Evolutionary conservation across 2,797 vertebrate species (phyloP).

Genomic region (Hemitrygon akajei): DNA sequence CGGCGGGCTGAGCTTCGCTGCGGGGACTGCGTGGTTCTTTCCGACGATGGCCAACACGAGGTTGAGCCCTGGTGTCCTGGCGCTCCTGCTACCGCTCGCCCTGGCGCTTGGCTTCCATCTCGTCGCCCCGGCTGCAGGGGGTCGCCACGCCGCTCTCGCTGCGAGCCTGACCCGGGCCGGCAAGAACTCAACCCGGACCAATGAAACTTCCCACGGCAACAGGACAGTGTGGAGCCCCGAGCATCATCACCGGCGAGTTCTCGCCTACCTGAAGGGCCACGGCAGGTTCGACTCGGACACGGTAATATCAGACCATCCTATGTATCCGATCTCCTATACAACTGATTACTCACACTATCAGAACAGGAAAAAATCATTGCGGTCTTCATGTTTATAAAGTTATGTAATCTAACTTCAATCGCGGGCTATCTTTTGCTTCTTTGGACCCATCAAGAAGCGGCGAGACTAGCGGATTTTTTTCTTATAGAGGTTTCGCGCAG

Average conservation of each 20-base stretch:
- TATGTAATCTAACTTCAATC: neutral
- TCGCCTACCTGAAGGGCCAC: constrained; percentile 15
- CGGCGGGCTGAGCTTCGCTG: neutral
- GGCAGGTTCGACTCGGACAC: constrained; percentile 27
- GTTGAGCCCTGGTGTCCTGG: neutral
- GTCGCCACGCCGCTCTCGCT: neutral
- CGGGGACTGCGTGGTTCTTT: neutral
- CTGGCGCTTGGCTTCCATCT: neutral
- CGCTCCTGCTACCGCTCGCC: neutral
- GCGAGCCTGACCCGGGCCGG: too few relatives aligned
- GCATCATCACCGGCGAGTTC: neutral
- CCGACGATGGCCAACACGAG: neutral
- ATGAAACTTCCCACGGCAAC: neutral
- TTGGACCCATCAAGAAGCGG: neutral
- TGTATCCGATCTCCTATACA: neutral
- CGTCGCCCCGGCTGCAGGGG: neutral
- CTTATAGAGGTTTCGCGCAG: neutral
- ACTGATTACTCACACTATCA: neutral
- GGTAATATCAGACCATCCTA: neutral
- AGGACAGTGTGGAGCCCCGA: neutral
- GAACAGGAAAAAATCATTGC: too few relatives aligned
- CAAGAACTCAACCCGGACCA: too few relatives aligned
- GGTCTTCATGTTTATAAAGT: too few relatives aligned
- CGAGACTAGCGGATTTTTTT: neutral
- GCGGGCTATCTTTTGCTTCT: too few relatives aligned